phyloP scores from a whole-genome alignment of 2,797 vertebrate genomes.

The Darevskia nairensis region DNA sequence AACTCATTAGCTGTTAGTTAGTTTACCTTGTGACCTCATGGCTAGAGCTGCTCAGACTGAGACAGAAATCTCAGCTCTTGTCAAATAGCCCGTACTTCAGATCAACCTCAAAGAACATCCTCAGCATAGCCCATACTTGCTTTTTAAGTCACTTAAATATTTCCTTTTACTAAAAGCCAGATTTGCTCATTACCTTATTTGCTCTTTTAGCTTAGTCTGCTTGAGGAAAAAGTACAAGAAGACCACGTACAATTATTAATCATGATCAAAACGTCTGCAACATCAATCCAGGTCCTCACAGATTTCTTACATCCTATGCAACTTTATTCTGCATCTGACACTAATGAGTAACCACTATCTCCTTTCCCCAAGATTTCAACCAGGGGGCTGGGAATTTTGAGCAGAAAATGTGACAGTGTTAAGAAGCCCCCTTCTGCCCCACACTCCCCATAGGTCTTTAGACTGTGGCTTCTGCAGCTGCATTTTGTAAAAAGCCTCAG shows the following conservation, averaged over 20 bases:
- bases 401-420: not conserved
- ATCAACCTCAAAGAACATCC: not conserved
- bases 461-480: too few species aligned
- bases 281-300: not conserved
- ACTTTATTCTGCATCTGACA: not conserved
- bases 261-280: not conserved
- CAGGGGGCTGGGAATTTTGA: not conserved
- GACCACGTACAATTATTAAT: not conserved
- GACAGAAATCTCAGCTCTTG: not conserved
- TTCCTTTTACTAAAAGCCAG: not conserved
- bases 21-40: not conserved
- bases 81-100: not conserved
- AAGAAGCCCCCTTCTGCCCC: not conserved
- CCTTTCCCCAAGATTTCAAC: not conserved
- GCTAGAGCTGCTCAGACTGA: not conserved
- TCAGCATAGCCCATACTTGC: too few species aligned
- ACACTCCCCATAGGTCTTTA: not conserved
- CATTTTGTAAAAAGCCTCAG: not conserved
- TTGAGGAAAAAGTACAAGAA: not conserved
- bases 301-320: not conserved
- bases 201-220: not conserved
- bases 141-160: not conserved
- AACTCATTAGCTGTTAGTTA: not conserved
- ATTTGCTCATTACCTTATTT: not conserved
- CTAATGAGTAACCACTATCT: not conserved